These are phyloP conservation scores for cat (Felis catus) DNA, from an alignment of 2,113 vertebrate species.

Conservation along the genomic window DNA sequence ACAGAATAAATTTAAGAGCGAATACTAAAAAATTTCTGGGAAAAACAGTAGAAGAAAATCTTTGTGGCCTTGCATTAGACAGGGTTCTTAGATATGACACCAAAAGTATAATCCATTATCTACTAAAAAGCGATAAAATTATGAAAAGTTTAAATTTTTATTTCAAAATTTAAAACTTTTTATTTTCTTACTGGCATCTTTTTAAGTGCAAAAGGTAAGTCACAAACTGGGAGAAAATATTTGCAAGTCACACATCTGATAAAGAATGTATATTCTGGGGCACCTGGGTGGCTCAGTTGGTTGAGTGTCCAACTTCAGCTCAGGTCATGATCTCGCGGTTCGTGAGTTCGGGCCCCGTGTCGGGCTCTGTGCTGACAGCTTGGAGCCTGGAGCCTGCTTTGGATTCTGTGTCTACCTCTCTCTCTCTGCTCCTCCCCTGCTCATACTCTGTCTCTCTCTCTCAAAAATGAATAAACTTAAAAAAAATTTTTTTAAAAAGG, in stretches of 20 bases:
- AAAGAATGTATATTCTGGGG: neutral
- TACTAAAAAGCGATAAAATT: neutral
- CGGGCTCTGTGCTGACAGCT: too few relatives aligned
- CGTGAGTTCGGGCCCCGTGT: too few relatives aligned
- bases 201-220: neutral
- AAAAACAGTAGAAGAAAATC: neutral
- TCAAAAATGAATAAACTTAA: too few relatives aligned
- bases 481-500: too few relatives aligned
- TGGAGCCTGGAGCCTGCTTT: too few relatives aligned
- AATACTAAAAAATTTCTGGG: conserved; percentile 3
- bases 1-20: conserved; percentile 1
- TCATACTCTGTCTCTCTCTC: too few relatives aligned
- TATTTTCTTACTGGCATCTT: neutral
- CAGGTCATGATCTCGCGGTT: too few relatives aligned
- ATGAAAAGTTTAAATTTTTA: neutral
- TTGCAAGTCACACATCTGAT: neutral
- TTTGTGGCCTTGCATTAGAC: neutral
- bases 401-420: too few relatives aligned
- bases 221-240: neutral
- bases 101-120: neutral
- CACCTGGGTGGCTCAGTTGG: too few relatives aligned
- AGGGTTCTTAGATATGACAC: neutral
- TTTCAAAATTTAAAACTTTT: neutral
- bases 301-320: too few relatives aligned
- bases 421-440: too few relatives aligned